Evolutionary conservation across 2,888 invertebrate genomes (phyloP), one percentile per base, ranked within the genome.

Genomic region (Sinohyriopsis cumingii): DNA sequence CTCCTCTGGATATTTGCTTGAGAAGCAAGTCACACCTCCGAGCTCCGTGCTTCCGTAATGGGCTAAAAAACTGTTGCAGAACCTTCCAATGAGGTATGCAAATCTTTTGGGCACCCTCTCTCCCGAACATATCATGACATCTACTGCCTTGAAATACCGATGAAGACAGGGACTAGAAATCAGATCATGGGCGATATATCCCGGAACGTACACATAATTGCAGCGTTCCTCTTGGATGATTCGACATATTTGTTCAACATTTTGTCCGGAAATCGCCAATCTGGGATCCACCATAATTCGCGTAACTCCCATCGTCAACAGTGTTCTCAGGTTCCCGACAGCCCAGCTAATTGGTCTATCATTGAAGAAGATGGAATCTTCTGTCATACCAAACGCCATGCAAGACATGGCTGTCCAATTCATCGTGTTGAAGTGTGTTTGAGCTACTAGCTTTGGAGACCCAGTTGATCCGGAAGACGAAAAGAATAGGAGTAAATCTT

Each of bases 391-490:
- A 6, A 71, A 18, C 1, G 19, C 28, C 24, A 5, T 53, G 56
- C 69, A 53, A 3, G 19, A 33, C 15, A 57, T 24, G 19, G 53
- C 28, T 0, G 73, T 71, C 66, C 67, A 68, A 55, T 77, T 77
- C n/a, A 77, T 22, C 0, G 66, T 64, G 18, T 56, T 33, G 56
- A 68, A 77, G 63, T 77, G 77, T 9, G 75, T 69, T 54, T 69
- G 72, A 6, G 60, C 56, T 9, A 77, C 60, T 25, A 20, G 20
- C 62, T 77, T 77, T 25, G 75, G 72, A 28, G 64, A 63, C 15
- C 77, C 77, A 19, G 75, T 72, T n/a, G 71, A 72, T 12, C 77
- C 77, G 25, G 77, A 75, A 19, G 75, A 69, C 59, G 62, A 67
- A 28, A 73, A 71, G 54, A 68, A 69, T 3, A 63, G 62, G 55